Percentiles rank a stretch among this genome's conserved stretches.
Evolutionary conservation across 1,140 invertebrate genomes (phyloP).

Genomic region (Phthorimaea operculella): DNA sequence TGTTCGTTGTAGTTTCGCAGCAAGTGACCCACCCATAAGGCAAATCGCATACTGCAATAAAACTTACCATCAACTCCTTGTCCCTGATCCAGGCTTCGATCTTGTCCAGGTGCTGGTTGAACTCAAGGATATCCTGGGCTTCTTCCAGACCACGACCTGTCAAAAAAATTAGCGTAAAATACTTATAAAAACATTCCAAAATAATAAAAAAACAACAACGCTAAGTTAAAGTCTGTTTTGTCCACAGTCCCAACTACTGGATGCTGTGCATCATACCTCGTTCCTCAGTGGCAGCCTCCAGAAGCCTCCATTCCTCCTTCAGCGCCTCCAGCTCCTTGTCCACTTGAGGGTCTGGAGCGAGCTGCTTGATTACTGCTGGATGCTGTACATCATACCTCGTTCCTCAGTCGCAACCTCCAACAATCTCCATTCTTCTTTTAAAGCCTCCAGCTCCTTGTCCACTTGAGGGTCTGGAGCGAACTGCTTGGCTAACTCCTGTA

Average conservation of each 20-base stretch:
- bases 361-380: slow-evolving; percentile 76
- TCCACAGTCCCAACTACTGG: no score
- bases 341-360: slow-evolving; percentile 81
- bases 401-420: slow-evolving; percentile 83
- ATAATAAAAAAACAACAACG: no score
- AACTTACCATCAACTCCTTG: slow-evolving; percentile 88
- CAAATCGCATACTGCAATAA: not conserved
- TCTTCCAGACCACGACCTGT: slow-evolving; percentile 91
- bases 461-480: slow-evolving; percentile 81
- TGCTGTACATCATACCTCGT: no score
- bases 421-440: slow-evolving; percentile 83
- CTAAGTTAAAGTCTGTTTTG: no score
- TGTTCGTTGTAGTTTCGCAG: no score
- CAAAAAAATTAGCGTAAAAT: not conserved
- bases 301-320: slow-evolving; percentile 80
- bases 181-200: no score
- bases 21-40: no score
- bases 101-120: slow-evolving; percentile 96
- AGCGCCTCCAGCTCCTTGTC: slow-evolving; percentile 77
- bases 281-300: slow-evolving; percentile 83
- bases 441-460: slow-evolving; percentile 74
- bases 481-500: slow-evolving; percentile 80
- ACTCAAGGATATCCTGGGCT: slow-evolving; percentile 96
- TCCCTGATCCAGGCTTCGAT: slow-evolving; percentile 97
- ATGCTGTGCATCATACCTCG: no score